Evolutionary conservation across 2,888 invertebrate species (phyloP), one percentile per base, ranked within the genome.

Genomic region (Craniophora ligustri): DNA sequence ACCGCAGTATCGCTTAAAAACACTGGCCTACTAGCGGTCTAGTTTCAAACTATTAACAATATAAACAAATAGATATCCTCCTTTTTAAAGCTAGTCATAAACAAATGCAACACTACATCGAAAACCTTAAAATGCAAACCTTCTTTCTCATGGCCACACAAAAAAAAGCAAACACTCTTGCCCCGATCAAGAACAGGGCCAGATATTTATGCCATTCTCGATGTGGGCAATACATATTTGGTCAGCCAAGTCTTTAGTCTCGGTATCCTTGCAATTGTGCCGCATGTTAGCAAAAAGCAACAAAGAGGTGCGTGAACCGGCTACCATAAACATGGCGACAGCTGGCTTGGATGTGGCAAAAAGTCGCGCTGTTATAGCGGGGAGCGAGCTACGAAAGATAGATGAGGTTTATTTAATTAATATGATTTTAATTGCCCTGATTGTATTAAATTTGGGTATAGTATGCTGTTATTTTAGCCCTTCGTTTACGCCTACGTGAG

Each of bases 261-360:
- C 48, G 48, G 30, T 54, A 41, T 21, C 64, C 64, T 54, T 48
- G 34, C 59, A 54, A 63, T 63, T 63, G 48, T 49, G 44, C 34
- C 41, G 11, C 34, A 42, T 8, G 31, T 45, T 54, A 21, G 41
- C 36, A 64, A 84, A 83, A 81, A 78, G 64, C 64, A 64, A 79
- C 80, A 79, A 81, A 77, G 75, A 50, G 41, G 58, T 61, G 72
- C 69, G 71, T 75, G 67, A 68, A 62, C 73, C 65, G 65, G 67
- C 67, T 45, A 60, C 84, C 82, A 87, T 90, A 89, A 90, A 88
- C 87, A 89, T 85, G 66, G 82, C 82, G 76, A 79, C 89, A 87
- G 81, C 83, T 89, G 88, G 60, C 34, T 62, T 82, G 79, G 86
- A 89, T 85, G 85, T 67, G 83, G 86, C 85, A 89, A 89, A 89